Conservation (phyloP, 2,113 vertebrate species). For the Muntiacus muntjak region DNA sequence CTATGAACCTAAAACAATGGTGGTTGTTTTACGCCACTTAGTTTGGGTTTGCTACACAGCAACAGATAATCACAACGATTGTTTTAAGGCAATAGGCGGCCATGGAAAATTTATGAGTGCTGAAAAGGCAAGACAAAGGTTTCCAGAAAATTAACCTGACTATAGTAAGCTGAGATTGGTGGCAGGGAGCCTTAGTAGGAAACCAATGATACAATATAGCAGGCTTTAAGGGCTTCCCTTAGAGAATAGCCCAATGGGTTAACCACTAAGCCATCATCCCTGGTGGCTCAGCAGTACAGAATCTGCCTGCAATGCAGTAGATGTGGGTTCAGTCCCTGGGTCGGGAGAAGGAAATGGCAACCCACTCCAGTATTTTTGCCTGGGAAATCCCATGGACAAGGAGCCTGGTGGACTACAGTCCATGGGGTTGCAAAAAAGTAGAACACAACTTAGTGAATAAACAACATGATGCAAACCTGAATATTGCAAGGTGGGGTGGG, state of each 20-base stretch:
- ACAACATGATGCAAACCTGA: not conserved
- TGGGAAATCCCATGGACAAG: not conserved
- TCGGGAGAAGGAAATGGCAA: not conserved
- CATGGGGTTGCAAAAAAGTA: not conserved
- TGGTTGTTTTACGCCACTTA: not conserved
- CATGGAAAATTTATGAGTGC: not conserved
- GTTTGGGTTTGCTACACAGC: not conserved
- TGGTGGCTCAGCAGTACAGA: not conserved
- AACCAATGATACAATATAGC: not conserved
- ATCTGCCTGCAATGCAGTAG: not conserved
- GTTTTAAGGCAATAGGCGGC: not conserved
- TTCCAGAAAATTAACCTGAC: not conserved
- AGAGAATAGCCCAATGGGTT: not conserved
- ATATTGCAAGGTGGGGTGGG: rapidly evolving
- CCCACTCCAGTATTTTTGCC: not conserved
- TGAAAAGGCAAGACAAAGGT: not conserved
- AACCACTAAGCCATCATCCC: not conserved
- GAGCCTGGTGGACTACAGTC: not conserved
- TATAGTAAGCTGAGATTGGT: not conserved
- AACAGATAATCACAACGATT: not conserved
- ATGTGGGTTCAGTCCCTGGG: not conserved
- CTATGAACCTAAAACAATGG: not conserved
- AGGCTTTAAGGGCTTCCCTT: not conserved
- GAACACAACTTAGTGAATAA: not conserved
- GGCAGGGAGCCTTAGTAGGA: not conserved